These are phyloP conservation scores for Sarcophaga peregrina DNA, from an alignment of 1,140 invertebrate species.

Conservation along the genomic window DNA sequence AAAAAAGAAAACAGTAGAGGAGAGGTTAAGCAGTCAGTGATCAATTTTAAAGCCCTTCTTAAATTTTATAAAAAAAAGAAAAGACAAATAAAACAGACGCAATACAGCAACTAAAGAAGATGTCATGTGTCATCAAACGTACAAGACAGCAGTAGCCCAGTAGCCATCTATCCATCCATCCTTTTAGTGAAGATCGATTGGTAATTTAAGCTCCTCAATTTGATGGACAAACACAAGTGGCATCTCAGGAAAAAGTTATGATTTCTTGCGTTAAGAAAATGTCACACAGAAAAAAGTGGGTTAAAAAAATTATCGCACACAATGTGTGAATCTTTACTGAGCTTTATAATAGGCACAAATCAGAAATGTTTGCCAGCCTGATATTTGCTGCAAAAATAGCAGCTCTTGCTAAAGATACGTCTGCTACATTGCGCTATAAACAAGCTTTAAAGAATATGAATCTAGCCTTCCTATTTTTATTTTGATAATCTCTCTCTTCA, in stretches of 20 bases:
- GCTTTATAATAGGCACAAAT: too few relatives aligned
- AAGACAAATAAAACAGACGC: not conserved
- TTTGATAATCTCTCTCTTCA: too few relatives aligned
- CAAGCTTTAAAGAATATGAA: too few relatives aligned
- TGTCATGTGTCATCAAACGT: constrained; percentile 14
- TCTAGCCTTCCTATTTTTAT: too few relatives aligned
- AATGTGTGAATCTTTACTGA: too few relatives aligned
- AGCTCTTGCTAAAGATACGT: too few relatives aligned
- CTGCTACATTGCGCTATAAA: too few relatives aligned
- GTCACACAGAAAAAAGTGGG: constrained; percentile 12
- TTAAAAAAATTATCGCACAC: too few relatives aligned
- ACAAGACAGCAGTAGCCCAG: not conserved
- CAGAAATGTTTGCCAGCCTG: too few relatives aligned
- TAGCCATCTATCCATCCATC: too few relatives aligned
- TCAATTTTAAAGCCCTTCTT: not conserved
- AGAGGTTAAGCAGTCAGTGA: not conserved
- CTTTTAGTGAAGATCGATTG: not conserved
- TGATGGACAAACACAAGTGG: not conserved
- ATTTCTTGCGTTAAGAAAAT: not conserved
- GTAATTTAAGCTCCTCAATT: not conserved
- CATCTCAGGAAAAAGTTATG: constrained; percentile 17
- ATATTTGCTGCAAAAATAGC: too few relatives aligned
- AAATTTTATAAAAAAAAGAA: not conserved
- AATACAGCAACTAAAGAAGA: constrained; percentile 29
- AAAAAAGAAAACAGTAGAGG: too few relatives aligned